Conservation (phyloP, 23 tunicate species). For the Aplidium turbinatum region DNA sequence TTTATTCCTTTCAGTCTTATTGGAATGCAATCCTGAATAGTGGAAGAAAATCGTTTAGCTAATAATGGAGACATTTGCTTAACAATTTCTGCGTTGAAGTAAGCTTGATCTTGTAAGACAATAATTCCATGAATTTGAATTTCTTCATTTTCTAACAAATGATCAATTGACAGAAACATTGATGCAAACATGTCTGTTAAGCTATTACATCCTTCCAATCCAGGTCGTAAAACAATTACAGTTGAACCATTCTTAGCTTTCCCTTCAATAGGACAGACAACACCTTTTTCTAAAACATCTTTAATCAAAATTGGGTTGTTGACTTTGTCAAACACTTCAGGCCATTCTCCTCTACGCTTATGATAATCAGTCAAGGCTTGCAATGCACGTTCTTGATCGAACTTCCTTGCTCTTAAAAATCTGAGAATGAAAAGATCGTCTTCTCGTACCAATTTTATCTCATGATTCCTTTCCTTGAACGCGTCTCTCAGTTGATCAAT, state of each 20-base stretch:
- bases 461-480: slow-evolving; percentile 13
- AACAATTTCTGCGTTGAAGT: slow-evolving; percentile 37
- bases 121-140: slow-evolving; percentile 66
- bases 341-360: slow-evolving; percentile 35
- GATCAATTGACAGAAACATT: slow-evolving; percentile 34
- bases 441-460: slow-evolving; percentile 6
- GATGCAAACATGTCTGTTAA: slow-evolving; percentile 56
- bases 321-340: slow-evolving; percentile 72
- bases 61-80: slow-evolving; percentile 60
- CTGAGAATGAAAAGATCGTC: slow-evolving; percentile 58
- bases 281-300: slow-evolving; percentile 40
- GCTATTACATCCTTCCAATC: slow-evolving; percentile 19
- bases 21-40: slow-evolving; percentile 71
- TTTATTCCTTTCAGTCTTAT: slow-evolving; percentile 54
- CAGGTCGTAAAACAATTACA: slow-evolving; percentile 61
- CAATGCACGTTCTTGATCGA: slow-evolving; percentile 45
- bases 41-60: slow-evolving; percentile 45
- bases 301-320: slow-evolving; percentile 54
- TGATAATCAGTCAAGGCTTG: slow-evolving; percentile 50
- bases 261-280: slow-evolving; percentile 35
- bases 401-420: slow-evolving; percentile 79
- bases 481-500: slow-evolving; percentile 33
- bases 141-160: slow-evolving; percentile 62
- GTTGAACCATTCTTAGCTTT: slow-evolving; percentile 53
- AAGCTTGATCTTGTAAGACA: slow-evolving; percentile 48